Conservation (phyloP, 2,888 invertebrate genomes). For the Drosophila seclusa region DNA sequence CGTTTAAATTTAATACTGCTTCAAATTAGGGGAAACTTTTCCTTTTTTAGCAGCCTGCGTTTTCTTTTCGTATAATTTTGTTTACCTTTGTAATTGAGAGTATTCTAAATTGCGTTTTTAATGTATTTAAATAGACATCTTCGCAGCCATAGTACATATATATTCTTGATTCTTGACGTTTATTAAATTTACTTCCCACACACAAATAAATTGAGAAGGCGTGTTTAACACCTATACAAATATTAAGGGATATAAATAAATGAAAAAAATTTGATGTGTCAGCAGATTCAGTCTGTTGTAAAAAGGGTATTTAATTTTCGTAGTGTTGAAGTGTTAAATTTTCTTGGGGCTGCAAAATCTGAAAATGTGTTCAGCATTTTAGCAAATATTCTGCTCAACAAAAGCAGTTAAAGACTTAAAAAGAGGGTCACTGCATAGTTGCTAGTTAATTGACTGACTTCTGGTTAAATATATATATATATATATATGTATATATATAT, state of each 20-base stretch:
- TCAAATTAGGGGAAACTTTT: background rate
- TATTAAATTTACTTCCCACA: accelerated
- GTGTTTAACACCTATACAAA: background rate
- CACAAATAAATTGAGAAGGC: background rate
- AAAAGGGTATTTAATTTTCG: background rate
- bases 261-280: background rate
- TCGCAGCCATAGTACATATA: background rate
- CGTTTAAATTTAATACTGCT: background rate
- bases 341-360: background rate
- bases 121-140: too few species aligned
- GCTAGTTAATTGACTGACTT: slow-evolving; percentile 42
- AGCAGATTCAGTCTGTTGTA: too few species aligned
- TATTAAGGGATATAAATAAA: background rate
- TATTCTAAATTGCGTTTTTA: background rate
- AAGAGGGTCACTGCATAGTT: slow-evolving; percentile 7
- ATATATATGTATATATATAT: background rate
- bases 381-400: background rate
- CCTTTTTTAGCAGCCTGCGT: background rate
- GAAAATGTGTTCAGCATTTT: background rate
- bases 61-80: background rate
- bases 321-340: too few species aligned
- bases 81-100: background rate
- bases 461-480: background rate
- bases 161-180: background rate
- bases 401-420: background rate